A percentile compares a stretch with the other conserved stretches of the same genome.
phyloP scores from a whole-genome alignment of 2,888 invertebrate genomes.

The Pandemis corylana region DNA sequence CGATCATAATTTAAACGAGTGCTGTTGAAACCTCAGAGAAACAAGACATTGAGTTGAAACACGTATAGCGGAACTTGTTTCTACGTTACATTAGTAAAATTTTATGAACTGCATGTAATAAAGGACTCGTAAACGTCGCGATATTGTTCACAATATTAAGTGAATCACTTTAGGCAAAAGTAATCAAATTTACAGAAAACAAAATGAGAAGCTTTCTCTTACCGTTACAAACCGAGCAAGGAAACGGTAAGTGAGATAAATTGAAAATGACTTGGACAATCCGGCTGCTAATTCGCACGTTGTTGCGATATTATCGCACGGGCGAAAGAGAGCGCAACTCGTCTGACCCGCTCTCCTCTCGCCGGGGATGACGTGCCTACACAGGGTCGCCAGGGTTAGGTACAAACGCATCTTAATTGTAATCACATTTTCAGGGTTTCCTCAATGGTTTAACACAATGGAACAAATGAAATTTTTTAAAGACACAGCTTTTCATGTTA shows the following conservation, averaged over 20 bases:
- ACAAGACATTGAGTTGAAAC: neutral
- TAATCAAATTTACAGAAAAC: conserved; percentile 28
- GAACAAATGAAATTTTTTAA: too few relatives aligned
- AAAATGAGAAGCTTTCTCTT: conserved; percentile 33
- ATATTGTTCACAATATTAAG: conserved; percentile 29
- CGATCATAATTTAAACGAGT: conserved; percentile 29
- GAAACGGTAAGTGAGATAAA: conserved; percentile 20
- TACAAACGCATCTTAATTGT: neutral
- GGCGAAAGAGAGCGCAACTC: neutral
- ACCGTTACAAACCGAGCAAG: conserved; percentile 28
- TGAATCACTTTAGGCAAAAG: neutral
- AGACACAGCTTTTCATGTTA: neutral
- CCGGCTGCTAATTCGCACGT: conserved; percentile 3
- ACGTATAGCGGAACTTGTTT: conserved; percentile 3
- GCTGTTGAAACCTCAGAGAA: neutral
- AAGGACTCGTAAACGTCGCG: conserved; percentile 25
- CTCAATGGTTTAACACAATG: too few relatives aligned
- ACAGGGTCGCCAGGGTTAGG: neutral
- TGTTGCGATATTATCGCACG: neutral
- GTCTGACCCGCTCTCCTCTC: neutral
- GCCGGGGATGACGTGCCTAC: neutral
- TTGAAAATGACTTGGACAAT: conserved; percentile 13
- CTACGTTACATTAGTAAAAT: conserved; percentile 1
- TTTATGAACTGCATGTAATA: conserved; percentile 9
- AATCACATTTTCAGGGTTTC: too few relatives aligned